Evolutionary conservation across 2,113 vertebrate species (phyloP).

Genomic region (Himantopus leucocephalus): DNA sequence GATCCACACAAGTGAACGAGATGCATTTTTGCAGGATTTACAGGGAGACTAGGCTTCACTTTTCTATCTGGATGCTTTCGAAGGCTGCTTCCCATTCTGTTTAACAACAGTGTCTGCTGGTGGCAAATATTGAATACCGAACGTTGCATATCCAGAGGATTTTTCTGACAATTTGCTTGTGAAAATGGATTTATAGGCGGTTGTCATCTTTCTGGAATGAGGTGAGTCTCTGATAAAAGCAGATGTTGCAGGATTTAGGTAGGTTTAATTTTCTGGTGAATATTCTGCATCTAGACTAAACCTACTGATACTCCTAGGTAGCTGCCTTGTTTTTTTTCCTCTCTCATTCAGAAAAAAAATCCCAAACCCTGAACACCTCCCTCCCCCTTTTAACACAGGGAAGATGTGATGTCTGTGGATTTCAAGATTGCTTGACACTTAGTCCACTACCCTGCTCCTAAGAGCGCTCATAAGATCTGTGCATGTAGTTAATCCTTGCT

Average conservation of each 20-base stretch:
- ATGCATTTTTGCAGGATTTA: slow-evolving; percentile 61
- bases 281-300: not conserved
- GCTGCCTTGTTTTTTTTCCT: not conserved
- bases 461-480: slow-evolving; percentile 2
- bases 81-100: slow-evolving; percentile 46
- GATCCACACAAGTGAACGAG: slow-evolving; percentile 51
- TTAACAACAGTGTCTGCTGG: slow-evolving; percentile 15
- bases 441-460: not conserved
- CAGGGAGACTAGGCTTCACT: not conserved
- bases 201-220: slow-evolving; percentile 11
- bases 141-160: not conserved
- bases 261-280: not conserved
- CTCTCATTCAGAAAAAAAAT: not conserved
- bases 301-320: not conserved
- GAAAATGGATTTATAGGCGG: not conserved
- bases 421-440: slow-evolving; percentile 46
- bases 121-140: not conserved
- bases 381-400: not conserved
- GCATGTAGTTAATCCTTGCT: slow-evolving; percentile 35
- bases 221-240: slow-evolving; percentile 47
- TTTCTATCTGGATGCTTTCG: not conserved
- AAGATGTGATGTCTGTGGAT: slow-evolving; percentile 39
- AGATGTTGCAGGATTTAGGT: not conserved
- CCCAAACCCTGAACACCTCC: not conserved
- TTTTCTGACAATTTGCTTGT: slow-evolving; percentile 3